Evolutionary conservation across 2,797 vertebrate species (phyloP), one percentile per base, ranked within the genome.

Genomic region (Poecile montanus): DNA sequence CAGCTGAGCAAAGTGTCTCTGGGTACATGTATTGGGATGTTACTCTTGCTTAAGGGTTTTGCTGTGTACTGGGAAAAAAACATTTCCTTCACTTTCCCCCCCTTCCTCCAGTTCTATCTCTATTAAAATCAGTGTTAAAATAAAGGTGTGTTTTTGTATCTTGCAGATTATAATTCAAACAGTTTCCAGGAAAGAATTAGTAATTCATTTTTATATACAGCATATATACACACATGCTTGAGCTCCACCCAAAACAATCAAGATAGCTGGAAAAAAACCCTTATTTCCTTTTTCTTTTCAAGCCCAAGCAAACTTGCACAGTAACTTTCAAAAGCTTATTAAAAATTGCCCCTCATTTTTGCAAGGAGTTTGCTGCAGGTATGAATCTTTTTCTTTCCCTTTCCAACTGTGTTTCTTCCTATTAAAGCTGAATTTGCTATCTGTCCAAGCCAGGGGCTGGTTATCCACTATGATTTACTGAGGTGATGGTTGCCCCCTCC

Each of bases 141-240:
- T 96, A 95, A 98, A 96, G 85, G 92, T 98, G 97, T 98, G 97
- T 97, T 97, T 94, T 96, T 95, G 93, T 93, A 96, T 97, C 97
- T 98, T 92, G 95, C 94, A 97, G 97, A 97, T 97, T 98, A 97
- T 93, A 98, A 98, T 98, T 98, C 96, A 97, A 97, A 97, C 89
- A 97, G 97, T 98, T 98, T 98, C 97, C 97, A 97, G 96, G 97
- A 96, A 97, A 97, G 97, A 97, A 98, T 97, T 97, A 96, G 96
- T 97, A 96, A 97, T 96, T 97, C 93, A 96, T 91, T 97, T 90
- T 96, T 95, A 97, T 96, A 95, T 95, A 91, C 94, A 83, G 91
- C 93, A 58, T 95, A 95, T 94, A 95, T 94, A 93, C 75, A 95
- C 88, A 82, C 91, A 88, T 8, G 54, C 67, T 81, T 65, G 89